Evolutionary conservation across 1,140 invertebrate genomes (phyloP).

Genomic region (Oedothorax gibbosus): DNA sequence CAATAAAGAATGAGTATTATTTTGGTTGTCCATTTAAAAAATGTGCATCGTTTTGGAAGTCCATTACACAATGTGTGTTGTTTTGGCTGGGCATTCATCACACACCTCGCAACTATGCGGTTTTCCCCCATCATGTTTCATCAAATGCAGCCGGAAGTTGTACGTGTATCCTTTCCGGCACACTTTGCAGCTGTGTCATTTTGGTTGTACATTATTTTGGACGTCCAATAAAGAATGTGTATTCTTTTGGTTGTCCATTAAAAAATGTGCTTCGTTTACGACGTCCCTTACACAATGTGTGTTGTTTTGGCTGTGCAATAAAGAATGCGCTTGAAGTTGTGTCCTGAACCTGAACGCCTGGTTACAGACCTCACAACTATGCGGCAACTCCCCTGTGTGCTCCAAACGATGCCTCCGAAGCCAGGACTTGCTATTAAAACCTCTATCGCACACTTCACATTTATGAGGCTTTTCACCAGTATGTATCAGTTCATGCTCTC

Average conservation of each 20-base stretch:
- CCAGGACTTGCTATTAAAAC: not conserved
- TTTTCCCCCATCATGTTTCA: not conserved
- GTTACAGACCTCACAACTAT: not conserved
- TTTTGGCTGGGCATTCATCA: constrained; percentile 62
- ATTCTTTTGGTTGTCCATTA: too few species aligned
- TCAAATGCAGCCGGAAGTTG: not conserved
- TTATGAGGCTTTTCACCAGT: not conserved
- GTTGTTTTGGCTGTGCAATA: not conserved
- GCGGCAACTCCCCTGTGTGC: not conserved
- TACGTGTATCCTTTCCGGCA: constrained; percentile 70
- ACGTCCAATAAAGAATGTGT: too few species aligned
- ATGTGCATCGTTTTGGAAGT: too few species aligned
- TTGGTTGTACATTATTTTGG: too few species aligned
- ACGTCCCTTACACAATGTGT: too few species aligned
- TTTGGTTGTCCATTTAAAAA: too few species aligned
- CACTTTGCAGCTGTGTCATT: too few species aligned
- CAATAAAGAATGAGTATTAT: too few species aligned
- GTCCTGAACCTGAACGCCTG: not conserved
- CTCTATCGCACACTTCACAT: not conserved
- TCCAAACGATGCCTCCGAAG: not conserved
- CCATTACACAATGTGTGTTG: constrained; percentile 66
- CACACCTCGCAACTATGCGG: not conserved
- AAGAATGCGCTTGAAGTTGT: not conserved
- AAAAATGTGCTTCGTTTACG: too few species aligned
- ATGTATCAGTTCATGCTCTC: not conserved